phyloP scores from a whole-genome alignment of 2,888 invertebrate genomes.

The Eristalinus sepulchralis region DNA sequence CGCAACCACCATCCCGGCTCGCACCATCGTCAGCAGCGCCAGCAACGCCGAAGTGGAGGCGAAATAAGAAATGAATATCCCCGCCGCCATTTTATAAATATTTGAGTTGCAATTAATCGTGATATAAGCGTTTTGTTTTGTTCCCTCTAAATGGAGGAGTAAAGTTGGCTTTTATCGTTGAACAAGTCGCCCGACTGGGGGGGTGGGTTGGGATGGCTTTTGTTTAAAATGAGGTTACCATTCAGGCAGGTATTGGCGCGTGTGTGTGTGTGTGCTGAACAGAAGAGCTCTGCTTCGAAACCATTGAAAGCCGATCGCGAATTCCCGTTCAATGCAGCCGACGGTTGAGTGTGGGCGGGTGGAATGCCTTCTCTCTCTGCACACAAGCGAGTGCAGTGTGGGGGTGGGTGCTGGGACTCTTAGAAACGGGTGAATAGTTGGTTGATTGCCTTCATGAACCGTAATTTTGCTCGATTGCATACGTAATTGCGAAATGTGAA shows the following conservation, averaged over 20 bases:
- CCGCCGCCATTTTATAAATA: constrained; percentile 69
- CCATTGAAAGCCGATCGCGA: constrained; percentile 59
- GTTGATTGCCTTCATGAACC: constrained; percentile 71
- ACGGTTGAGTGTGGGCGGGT: not conserved
- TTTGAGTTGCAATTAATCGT: constrained; percentile 71
- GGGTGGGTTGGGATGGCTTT: not conserved
- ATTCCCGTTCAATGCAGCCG: constrained; percentile 4
- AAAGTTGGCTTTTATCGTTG: constrained; percentile 65
- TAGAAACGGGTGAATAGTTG: constrained; percentile 67
- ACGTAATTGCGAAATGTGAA: constrained; percentile 67
- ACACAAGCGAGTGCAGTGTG: not conserved
- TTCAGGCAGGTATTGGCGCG: not conserved
- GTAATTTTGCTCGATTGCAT: constrained; percentile 69
- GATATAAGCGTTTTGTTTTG: constrained; percentile 70
- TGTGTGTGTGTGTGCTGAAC: constrained; percentile 15
- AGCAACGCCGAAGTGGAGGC: not conserved
- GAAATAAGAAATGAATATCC: constrained; percentile 61
- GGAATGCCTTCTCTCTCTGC: not conserved
- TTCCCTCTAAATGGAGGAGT: constrained; percentile 65
- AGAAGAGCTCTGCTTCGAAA: constrained; percentile 23
- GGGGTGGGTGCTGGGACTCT: constrained; percentile 14
- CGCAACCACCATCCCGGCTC: too few relatives aligned
- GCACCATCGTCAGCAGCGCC: constrained; percentile 15
- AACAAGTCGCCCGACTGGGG: not conserved
- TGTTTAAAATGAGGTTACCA: constrained; percentile 46